Evolutionary conservation across 2,888 invertebrate species (phyloP), one percentile per base, ranked within the genome.

Genomic region (Pemphredon lugubris): DNA sequence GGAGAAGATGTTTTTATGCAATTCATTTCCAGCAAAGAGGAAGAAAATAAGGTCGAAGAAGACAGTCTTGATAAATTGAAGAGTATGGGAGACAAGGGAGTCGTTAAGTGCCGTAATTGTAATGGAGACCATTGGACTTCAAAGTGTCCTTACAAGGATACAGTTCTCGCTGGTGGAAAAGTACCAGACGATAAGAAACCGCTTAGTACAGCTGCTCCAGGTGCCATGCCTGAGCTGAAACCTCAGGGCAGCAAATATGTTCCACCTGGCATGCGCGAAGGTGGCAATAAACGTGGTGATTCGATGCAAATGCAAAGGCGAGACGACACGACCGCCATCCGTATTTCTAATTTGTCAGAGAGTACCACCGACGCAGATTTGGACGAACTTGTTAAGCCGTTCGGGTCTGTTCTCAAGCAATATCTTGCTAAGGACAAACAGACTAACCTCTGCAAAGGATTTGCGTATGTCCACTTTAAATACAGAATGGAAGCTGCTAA

Each of bases 91-190:
- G 93, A 94, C 84, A 94, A 94, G 87, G 94, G 94, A 71, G 92
- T 94, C 75, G 95, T 96, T 75, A 96, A 96, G 88, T 98, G 98
- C 87, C 94, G 97, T 90, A 95, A 94, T 69, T 98, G 98, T 90
- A 95, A 95, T 86, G 97, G 98, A 57, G 98, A 98, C 88, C 99
- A 99, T 92, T 99, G 98, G 98, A 98, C 98, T 32, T 94, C 97
- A 39, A 96, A 96, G 87, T 99, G 99, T 92, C 99, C 99, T 0
- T 99, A 97, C 93, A 98, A 98, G 91, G 97, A 98, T 85, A 96
- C 96, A 0, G 94, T 94, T 82, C 91, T 95, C 84, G 94, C 93
- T 58, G 94, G 94, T 77, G 91, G 81, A 13, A 88, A 88, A 83
- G 82, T 86, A 21, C 80, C 85, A 1, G 90, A 89, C 13, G 90